These are phyloP conservation scores for Gopherus evgoodei DNA, from an alignment of 2,113 vertebrate species.

Conservation along the genomic window DNA sequence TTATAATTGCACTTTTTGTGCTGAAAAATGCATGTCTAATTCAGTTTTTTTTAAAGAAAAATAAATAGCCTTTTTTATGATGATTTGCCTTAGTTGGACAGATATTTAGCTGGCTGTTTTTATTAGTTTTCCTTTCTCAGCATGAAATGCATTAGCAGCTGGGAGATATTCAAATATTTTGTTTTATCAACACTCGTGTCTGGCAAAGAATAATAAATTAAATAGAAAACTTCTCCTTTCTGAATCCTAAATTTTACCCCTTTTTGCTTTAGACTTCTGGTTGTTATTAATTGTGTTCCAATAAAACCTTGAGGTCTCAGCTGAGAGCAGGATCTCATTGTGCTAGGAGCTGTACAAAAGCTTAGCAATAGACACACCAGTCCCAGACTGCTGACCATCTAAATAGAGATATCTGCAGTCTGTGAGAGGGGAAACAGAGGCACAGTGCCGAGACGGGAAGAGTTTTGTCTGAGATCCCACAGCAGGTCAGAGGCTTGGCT, in stretches of 20 bases:
- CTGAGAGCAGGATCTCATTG: not conserved
- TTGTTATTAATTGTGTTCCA: not conserved
- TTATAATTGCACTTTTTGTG: conserved; percentile 73
- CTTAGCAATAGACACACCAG: not conserved
- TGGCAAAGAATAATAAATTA: conserved; percentile 41
- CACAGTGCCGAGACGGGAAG: no score
- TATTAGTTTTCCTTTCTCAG: conserved; percentile 74
- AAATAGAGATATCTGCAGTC: not conserved
- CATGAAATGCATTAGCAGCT: conserved; percentile 70
- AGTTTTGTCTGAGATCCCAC: not conserved
- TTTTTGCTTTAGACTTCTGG: not conserved
- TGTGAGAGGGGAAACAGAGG: not conserved
- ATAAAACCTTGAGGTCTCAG: not conserved
- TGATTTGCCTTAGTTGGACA: conserved; percentile 76
- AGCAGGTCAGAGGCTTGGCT: not conserved
- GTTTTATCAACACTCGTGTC: conserved; percentile 49
- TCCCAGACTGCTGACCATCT: not conserved
- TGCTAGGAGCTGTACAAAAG: not conserved
- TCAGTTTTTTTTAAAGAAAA: conserved; percentile 64
- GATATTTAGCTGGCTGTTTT: conserved; percentile 79
- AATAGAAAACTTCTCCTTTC: not conserved
- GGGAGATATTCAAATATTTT: conserved; percentile 72
- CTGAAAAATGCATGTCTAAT: conserved; percentile 70
- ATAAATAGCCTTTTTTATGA: conserved; percentile 62
- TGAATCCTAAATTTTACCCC: not conserved